Conservation (phyloP, 2,797 vertebrate genomes). For the Notamacropus eugenii region DNA sequence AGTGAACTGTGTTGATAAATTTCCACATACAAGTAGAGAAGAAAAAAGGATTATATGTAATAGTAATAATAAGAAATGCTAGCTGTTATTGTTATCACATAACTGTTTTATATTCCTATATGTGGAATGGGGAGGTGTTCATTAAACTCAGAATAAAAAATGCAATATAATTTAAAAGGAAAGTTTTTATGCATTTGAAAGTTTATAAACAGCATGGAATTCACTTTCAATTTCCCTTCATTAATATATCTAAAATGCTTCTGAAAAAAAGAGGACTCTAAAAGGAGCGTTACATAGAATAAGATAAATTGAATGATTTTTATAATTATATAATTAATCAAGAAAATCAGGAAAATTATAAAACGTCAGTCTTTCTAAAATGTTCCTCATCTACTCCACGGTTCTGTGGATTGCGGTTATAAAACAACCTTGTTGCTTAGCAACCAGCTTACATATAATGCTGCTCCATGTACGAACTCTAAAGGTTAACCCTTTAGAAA, state of each 20-base stretch:
- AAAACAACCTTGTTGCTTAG: slow-evolving; percentile 67
- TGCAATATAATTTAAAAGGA: background rate
- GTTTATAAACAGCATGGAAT: slow-evolving; percentile 3
- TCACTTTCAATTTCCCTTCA: slow-evolving; percentile 10
- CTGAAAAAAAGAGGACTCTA: background rate
- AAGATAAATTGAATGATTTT: slow-evolving; percentile 32
- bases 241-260: slow-evolving; percentile 16
- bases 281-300: background rate
- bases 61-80: background rate
- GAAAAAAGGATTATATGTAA: background rate
- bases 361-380: slow-evolving; percentile 20
- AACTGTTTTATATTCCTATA: background rate
- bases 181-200: slow-evolving; percentile 34
- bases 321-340: slow-evolving; percentile 17
- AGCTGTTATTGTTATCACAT: background rate
- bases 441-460: slow-evolving; percentile 59
- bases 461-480: slow-evolving; percentile 52
- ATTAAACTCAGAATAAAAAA: background rate
- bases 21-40: background rate
- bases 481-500: slow-evolving; percentile 54
- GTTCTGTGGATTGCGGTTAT: slow-evolving; percentile 47
- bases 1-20: background rate
- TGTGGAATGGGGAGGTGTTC: background rate
- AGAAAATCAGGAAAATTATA: slow-evolving; percentile 19
- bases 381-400: slow-evolving; percentile 4